phyloP scores from a whole-genome alignment of 2,888 invertebrate species.

The Philereme transversata region DNA sequence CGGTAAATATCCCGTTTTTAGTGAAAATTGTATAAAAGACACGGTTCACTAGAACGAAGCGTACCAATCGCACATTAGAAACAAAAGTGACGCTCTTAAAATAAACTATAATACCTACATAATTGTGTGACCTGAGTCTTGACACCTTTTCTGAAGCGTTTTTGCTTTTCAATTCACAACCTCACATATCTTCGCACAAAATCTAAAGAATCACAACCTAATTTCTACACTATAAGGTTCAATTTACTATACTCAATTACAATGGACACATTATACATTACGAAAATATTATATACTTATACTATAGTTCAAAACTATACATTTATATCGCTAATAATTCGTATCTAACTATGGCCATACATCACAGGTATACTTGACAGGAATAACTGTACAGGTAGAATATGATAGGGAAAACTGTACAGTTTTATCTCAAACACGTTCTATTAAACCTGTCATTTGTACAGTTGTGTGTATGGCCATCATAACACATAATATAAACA shows the following conservation, averaged over 20 bases:
- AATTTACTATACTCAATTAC: slow-evolving; percentile 9
- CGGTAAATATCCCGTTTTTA: no score
- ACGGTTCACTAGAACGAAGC: slow-evolving; percentile 1
- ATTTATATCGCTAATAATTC: background rate
- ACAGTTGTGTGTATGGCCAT: no score
- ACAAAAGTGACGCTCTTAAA: no score
- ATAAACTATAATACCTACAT: no score
- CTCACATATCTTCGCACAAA: slow-evolving; percentile 15
- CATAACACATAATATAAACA: no score
- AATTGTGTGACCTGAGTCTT: no score
- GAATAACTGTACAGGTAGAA: no score
- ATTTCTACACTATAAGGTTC: slow-evolving; percentile 17
- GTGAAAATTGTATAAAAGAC: background rate
- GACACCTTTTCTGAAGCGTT: background rate
- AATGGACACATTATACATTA: slow-evolving; percentile 8
- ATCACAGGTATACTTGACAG: no score
- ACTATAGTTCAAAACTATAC: slow-evolving; percentile 8
- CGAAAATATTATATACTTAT: slow-evolving; percentile 18
- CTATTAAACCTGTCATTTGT: no score
- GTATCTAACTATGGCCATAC: no score
- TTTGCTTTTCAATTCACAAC: slow-evolving; percentile 29
- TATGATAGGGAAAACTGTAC: no score
- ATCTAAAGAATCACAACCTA: slow-evolving; percentile 37
- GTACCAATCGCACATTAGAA: background rate
- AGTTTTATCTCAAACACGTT: no score